Percentiles rank a stretch among this genome's conserved stretches.
These are phyloP conservation scores for Epicauta chinensis DNA, from an alignment of 1,140 invertebrate genomes.

Conservation along the genomic window DNA sequence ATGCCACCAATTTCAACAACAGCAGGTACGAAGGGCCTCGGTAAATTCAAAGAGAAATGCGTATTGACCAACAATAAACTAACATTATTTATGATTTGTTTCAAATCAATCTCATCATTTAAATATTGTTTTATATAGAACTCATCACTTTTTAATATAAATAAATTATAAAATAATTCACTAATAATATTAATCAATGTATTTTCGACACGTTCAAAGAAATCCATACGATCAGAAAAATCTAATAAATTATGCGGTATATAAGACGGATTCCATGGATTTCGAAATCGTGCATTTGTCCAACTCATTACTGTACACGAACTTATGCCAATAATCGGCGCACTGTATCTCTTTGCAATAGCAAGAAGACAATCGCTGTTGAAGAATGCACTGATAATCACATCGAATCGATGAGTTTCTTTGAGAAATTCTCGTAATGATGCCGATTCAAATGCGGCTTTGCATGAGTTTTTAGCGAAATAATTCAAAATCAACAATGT, in stretches of 20 bases:
- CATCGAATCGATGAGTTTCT: slow-evolving; percentile 47
- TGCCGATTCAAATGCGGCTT: not conserved
- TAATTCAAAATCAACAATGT: not conserved
- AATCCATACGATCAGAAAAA: slow-evolving; percentile 49
- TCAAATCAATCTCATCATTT: slow-evolving; percentile 23
- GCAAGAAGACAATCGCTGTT: slow-evolving; percentile 62
- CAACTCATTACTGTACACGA: slow-evolving; percentile 54
- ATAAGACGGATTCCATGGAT: slow-evolving; percentile 51
- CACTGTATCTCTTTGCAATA: slow-evolving; percentile 53
- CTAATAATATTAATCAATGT: slow-evolving; percentile 30
- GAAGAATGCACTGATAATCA: slow-evolving; percentile 60
- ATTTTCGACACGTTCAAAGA: slow-evolving; percentile 44
- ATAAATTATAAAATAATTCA: slow-evolving; percentile 11
- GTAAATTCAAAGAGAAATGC: slow-evolving; percentile 48
- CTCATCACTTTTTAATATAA: slow-evolving; percentile 17
- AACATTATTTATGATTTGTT: slow-evolving; percentile 31
- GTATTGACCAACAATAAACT: slow-evolving; percentile 52
- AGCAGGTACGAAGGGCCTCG: slow-evolving; percentile 45
- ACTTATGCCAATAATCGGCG: slow-evolving; percentile 51
- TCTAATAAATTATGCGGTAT: slow-evolving; percentile 50
- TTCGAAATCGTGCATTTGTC: slow-evolving; percentile 50
- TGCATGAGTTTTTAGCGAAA: slow-evolving; percentile 4
- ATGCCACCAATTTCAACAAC: slow-evolving; percentile 56
- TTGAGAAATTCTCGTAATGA: not conserved
- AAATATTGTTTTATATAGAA: slow-evolving; percentile 37